These are phyloP conservation scores for Carcina quercana DNA, from an alignment of 2,888 invertebrate species.

Conservation along the genomic window DNA sequence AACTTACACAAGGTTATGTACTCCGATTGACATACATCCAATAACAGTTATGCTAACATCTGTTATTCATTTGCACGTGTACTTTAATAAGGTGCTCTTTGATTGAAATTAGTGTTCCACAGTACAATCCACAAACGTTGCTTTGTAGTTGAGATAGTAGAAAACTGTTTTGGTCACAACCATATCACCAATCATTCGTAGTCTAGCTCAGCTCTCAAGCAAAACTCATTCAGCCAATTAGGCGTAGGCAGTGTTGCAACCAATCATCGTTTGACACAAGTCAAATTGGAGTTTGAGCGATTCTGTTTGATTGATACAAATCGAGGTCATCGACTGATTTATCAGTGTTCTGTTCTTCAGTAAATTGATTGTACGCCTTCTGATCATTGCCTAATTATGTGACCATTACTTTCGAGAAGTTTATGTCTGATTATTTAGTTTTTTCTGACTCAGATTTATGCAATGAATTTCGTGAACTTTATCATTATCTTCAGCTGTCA, in stretches of 20 bases:
- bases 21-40: too few relatives aligned
- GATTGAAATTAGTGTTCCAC: too few relatives aligned
- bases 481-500: too few relatives aligned
- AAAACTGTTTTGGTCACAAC: too few relatives aligned
- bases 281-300: constrained; percentile 63
- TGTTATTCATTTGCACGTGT: too few relatives aligned
- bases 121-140: too few relatives aligned
- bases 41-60: too few relatives aligned
- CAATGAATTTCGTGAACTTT: too few relatives aligned
- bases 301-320: constrained; percentile 64
- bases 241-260: constrained; percentile 60
- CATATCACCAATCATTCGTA: too few relatives aligned
- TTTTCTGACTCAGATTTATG: background rate
- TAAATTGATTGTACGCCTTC: constrained; percentile 27
- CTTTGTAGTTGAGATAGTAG: too few relatives aligned
- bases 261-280: constrained; percentile 70
- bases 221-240: constrained; percentile 68
- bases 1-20: too few relatives aligned
- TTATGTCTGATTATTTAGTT: background rate
- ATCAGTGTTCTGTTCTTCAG: constrained; percentile 36
- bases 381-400: constrained; percentile 41
- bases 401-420: constrained; percentile 7
- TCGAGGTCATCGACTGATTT: constrained; percentile 65
- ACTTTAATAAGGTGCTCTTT: too few relatives aligned
- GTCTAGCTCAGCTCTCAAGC: constrained; percentile 44